phyloP scores from a whole-genome alignment of 92 coral and sea anemone genomes.

The Chrysogorgia sp. region DNA sequence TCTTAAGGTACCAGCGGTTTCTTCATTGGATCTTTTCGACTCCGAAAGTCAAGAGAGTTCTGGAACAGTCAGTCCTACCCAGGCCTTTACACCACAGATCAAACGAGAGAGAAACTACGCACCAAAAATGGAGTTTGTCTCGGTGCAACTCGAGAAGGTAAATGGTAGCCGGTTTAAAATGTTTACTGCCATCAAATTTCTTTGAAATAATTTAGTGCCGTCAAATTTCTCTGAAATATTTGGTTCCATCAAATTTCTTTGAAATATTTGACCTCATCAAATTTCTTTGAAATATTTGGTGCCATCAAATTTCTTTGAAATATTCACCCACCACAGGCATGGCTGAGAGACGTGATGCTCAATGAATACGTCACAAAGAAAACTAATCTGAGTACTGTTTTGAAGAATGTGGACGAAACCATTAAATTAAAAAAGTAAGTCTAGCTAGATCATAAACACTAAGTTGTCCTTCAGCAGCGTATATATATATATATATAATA shows the following conservation, averaged over 20 bases:
- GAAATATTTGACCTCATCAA: too few species aligned
- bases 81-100: slow-evolving; percentile 81
- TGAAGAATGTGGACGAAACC: slow-evolving; percentile 91
- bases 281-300: too few species aligned
- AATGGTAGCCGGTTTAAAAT: too few species aligned
- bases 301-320: too few species aligned
- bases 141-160: slow-evolving; percentile 95
- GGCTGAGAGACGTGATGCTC: slow-evolving; percentile 88
- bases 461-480: too few species aligned
- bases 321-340: slow-evolving; percentile 61
- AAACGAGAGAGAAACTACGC: slow-evolving; percentile 91
- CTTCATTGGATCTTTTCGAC: slow-evolving; percentile 75
- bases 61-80: slow-evolving; percentile 74
- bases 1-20: slow-evolving; percentile 57
- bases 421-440: slow-evolving; percentile 82
- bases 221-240: too few species aligned
- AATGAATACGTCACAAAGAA: slow-evolving; percentile 92
- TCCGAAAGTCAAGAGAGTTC: slow-evolving; percentile 81
- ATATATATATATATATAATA: too few species aligned
- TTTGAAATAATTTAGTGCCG: too few species aligned
- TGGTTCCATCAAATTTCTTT: too few species aligned
- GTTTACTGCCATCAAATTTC: too few species aligned
- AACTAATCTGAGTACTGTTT: slow-evolving; percentile 76
- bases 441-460: neutral
- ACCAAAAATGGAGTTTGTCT: slow-evolving; percentile 84